These are phyloP conservation scores for Heliconius ethilla DNA, from an alignment of 2,888 invertebrate species.

Conservation along the genomic window DNA sequence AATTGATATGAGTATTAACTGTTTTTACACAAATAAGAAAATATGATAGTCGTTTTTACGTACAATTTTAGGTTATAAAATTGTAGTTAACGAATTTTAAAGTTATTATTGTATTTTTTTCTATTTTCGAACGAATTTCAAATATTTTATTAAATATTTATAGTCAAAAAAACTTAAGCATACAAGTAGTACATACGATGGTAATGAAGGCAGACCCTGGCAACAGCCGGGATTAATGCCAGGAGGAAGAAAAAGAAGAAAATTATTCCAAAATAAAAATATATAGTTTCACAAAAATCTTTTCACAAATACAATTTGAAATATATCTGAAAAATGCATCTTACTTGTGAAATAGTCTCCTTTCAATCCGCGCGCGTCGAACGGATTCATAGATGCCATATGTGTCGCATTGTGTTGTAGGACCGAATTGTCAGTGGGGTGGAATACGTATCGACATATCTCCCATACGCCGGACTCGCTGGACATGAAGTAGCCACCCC, in stretches of 20 bases:
- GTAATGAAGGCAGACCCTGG: too few relatives aligned
- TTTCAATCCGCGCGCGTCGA: slow-evolving; percentile 53
- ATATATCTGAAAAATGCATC: slow-evolving; percentile 44
- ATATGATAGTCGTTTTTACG: background rate
- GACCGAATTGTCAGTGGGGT: slow-evolving; percentile 52
- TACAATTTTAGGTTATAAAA: background rate
- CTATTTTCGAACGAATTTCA: too few relatives aligned
- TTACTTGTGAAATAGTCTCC: slow-evolving; percentile 62
- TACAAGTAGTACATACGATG: too few relatives aligned
- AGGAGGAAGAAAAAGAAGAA: too few relatives aligned
- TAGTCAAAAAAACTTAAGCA: too few relatives aligned
- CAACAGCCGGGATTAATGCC: too few relatives aligned
- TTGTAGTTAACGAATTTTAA: background rate
- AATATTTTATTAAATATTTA: too few relatives aligned
- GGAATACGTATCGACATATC: slow-evolving; percentile 79
- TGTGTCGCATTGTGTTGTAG: slow-evolving; percentile 47
- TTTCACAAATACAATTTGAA: background rate
- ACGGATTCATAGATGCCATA: slow-evolving; percentile 50
- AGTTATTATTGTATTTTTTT: background rate
- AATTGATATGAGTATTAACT: too few relatives aligned
- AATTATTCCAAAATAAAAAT: too few relatives aligned
- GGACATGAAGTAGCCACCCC: slow-evolving; percentile 82
- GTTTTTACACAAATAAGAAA: background rate
- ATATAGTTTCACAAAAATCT: too few relatives aligned
- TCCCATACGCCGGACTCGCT: slow-evolving; percentile 88